Conservation (phyloP, 2,888 invertebrate species). For the Papilio protenor region DNA sequence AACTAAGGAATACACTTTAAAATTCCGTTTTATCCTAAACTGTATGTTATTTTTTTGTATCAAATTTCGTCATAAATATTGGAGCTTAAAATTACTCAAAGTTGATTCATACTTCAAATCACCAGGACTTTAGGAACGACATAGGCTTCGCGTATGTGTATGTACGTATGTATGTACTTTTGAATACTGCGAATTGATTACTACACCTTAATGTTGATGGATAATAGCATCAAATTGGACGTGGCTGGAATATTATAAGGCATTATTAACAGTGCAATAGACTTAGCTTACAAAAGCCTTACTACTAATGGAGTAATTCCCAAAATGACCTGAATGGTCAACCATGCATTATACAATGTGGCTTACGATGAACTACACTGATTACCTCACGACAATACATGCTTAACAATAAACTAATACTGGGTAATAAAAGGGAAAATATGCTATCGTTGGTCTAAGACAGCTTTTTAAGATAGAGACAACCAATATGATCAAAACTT, state of each 20-base stretch:
- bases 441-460: background rate
- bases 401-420: constrained; percentile 24
- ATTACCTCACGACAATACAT: constrained; percentile 35
- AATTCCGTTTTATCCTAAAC: no score
- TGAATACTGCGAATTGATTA: background rate
- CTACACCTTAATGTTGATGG: background rate
- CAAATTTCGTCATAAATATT: no score
- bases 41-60: no score
- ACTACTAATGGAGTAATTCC: constrained; percentile 49
- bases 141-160: no score
- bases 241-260: constrained; percentile 28
- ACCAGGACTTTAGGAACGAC: background rate
- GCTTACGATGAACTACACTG: constrained; percentile 46
- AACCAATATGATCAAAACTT: background rate
- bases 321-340: constrained; percentile 51
- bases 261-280: constrained; percentile 47
- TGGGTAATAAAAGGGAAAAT: background rate
- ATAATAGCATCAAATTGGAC: constrained; percentile 28
- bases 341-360: constrained; percentile 49
- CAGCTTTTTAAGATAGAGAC: background rate
- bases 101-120: background rate
- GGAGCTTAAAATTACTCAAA: no score
- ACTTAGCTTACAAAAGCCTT: constrained; percentile 47
- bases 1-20: no score
- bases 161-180: background rate